A percentile compares a stretch with the other conserved stretches of the same genome.
These are phyloP conservation scores for Cheirogaleus medius DNA, from an alignment of 2,113 vertebrate genomes.

Conservation along the genomic window DNA sequence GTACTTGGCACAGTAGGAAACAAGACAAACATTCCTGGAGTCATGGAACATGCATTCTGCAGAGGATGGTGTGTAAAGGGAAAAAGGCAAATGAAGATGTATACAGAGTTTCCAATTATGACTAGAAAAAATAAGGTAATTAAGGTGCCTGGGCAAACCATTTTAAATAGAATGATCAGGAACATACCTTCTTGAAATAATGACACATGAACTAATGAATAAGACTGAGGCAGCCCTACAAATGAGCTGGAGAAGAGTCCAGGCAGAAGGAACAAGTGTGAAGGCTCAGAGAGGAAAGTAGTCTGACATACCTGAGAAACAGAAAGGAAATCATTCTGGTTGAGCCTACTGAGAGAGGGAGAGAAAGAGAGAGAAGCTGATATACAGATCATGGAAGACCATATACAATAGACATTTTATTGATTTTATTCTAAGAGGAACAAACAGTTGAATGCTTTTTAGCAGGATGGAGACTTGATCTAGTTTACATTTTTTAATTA, in stretches of 20 bases:
- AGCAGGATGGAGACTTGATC: not conserved
- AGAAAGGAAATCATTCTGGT: not conserved
- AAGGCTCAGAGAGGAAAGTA: not conserved
- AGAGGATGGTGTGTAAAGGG: not conserved
- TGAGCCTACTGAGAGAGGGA: not conserved
- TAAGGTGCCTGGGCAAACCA: not conserved
- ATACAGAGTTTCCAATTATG: not conserved
- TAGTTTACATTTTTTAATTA: not conserved
- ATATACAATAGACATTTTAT: not conserved
- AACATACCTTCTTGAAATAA: not conserved
- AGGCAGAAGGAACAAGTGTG: not conserved
- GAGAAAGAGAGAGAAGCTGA: not conserved
- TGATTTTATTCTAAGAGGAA: not conserved
- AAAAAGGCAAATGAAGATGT: not conserved
- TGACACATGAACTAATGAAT: not conserved
- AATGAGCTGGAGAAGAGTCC: not conserved
- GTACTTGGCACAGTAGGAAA: not conserved
- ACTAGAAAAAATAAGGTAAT: not conserved
- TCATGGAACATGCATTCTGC: not conserved
- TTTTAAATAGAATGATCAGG: not conserved
- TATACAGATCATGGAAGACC: not conserved
- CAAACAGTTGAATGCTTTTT: not conserved
- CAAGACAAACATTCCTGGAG: not conserved
- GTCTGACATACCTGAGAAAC: not conserved
- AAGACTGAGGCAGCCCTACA: not conserved